Percentiles rank a stretch among this genome's conserved stretches.
phyloP scores from a whole-genome alignment of 2,797 vertebrate species.

The Microctenopoma stevenorrisi region DNA sequence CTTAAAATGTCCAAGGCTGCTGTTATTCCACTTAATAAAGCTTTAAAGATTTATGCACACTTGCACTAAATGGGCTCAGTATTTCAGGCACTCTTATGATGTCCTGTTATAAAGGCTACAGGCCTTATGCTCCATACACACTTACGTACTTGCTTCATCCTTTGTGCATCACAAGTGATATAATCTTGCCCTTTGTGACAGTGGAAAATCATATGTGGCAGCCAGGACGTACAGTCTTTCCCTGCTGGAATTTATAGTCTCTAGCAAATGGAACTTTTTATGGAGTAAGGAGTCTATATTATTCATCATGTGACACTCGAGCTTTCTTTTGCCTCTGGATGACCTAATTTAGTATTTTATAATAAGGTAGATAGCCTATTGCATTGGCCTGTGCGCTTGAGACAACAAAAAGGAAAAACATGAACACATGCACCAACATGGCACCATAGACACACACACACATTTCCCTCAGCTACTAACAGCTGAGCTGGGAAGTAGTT shows the following conservation, averaged over 20 bases:
- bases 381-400: conserved; percentile 4
- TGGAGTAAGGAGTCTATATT: conserved; percentile 79
- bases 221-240: conserved; percentile 74
- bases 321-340: conserved; percentile 52
- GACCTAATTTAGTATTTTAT: conserved; percentile 66
- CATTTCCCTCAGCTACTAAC: background rate
- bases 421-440: background rate
- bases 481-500: background rate
- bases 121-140: conserved; percentile 22
- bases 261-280: conserved; percentile 72
- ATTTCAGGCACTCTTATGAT: conserved; percentile 25
- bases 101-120: conserved; percentile 38
- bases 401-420: conserved; percentile 40
- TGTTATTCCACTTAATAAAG: conserved; percentile 55
- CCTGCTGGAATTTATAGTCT: conserved; percentile 78
- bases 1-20: conserved; percentile 36
- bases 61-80: conserved; percentile 20
- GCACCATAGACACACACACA: background rate
- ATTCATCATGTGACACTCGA: conserved; percentile 74
- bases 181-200: conserved; percentile 70
- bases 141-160: conserved; percentile 25
- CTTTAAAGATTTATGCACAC: conserved; percentile 38
- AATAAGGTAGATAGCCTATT: conserved; percentile 48
- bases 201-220: conserved; percentile 71
- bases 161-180: conserved; percentile 69